A percentile compares a stretch with the other conserved stretches of the same genome.
phyloP scores from a whole-genome alignment of 2,797 vertebrate genomes.

The Valencia hispanica region DNA sequence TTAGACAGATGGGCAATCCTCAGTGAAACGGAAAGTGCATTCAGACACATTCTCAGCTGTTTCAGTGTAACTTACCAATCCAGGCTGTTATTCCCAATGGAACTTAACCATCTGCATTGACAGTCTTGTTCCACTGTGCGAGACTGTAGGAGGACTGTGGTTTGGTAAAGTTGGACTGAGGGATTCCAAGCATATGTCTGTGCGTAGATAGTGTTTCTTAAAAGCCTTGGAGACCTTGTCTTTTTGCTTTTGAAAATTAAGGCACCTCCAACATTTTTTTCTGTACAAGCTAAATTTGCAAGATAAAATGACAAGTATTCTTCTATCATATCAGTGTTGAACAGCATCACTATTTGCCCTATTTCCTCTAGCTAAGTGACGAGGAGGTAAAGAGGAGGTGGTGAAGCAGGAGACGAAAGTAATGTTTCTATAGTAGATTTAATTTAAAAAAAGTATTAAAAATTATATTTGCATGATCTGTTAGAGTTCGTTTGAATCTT shows the following conservation, averaged over 20 bases:
- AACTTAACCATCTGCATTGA: slow-evolving; percentile 66
- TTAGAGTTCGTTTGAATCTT: background rate
- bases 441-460: too few relatives aligned
- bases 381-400: background rate
- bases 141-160: slow-evolving; percentile 54
- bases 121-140: slow-evolving; percentile 72
- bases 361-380: background rate
- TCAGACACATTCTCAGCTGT: slow-evolving; percentile 70
- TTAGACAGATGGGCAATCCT: slow-evolving; percentile 23
- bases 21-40: slow-evolving; percentile 42
- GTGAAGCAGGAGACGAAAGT: background rate
- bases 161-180: slow-evolving; percentile 62
- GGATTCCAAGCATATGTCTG: slow-evolving; percentile 20
- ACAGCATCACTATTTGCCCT: background rate
- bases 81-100: slow-evolving; percentile 65
- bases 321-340: background rate
- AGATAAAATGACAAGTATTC: background rate
- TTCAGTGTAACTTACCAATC: slow-evolving; percentile 52
- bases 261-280: slow-evolving; percentile 47
- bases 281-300: slow-evolving; percentile 7
- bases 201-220: slow-evolving; percentile 21
- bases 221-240: slow-evolving; percentile 22
- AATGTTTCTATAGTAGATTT: too few relatives aligned
- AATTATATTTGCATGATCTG: background rate
- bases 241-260: slow-evolving; percentile 43